phyloP scores from a whole-genome alignment of 2,797 vertebrate genomes.

The Tamandua tetradactyla region DNA sequence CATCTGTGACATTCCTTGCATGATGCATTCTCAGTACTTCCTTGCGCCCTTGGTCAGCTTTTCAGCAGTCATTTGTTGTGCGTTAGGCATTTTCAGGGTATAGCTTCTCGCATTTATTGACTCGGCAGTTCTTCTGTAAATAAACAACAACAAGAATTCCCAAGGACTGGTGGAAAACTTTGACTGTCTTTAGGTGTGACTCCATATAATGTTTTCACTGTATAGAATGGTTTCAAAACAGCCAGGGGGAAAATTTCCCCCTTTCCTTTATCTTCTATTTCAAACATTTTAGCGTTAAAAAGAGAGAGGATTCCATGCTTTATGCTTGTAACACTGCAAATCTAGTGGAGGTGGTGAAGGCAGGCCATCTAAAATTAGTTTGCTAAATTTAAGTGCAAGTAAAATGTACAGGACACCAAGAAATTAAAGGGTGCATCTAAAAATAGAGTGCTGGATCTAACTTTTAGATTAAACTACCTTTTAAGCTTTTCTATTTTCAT shows the following conservation, averaged over 20 bases:
- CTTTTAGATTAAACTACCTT: constrained; percentile 83
- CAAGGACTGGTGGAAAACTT: constrained; percentile 6
- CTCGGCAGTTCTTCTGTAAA: constrained; percentile 19
- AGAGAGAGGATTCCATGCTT: constrained; percentile 35
- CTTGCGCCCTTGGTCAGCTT: background rate
- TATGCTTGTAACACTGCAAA: background rate
- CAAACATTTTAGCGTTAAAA: background rate
- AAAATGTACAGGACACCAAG: constrained; percentile 81
- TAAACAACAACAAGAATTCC: constrained; percentile 35
- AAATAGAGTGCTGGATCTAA: constrained; percentile 70
- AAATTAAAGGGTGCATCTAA: constrained; percentile 85
- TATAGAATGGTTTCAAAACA: constrained; percentile 20
- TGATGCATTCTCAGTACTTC: background rate
- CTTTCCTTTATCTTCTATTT: constrained; percentile 24
- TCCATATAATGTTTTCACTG: too few species aligned
- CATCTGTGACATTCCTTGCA: background rate
- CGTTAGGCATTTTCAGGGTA: fast-evolving
- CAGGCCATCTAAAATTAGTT: constrained; percentile 82
- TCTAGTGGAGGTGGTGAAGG: constrained; percentile 74
- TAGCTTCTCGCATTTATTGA: background rate
- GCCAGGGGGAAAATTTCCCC: background rate
- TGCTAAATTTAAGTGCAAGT: constrained; percentile 85
- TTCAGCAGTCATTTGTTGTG: background rate
- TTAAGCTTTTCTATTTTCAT: constrained; percentile 83
- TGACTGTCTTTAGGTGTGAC: background rate